Conservation (phyloP, 2,113 vertebrate genomes). For the Cebus imitator region DNA sequence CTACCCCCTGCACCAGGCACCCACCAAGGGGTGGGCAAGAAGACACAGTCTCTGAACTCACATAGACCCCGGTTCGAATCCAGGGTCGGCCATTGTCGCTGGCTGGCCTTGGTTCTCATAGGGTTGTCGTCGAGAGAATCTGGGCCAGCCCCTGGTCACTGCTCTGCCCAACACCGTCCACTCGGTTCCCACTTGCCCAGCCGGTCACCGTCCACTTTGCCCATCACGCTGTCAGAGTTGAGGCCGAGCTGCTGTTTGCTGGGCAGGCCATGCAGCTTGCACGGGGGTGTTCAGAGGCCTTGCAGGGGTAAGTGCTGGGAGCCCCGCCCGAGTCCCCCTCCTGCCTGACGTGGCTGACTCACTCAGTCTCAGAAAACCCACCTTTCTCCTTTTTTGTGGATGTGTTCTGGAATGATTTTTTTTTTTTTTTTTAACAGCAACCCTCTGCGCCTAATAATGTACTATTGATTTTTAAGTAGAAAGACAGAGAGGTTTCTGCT, state of each 20-base stretch:
- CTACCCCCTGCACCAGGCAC: background rate
- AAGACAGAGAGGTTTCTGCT: background rate
- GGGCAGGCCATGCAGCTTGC: fast-evolving
- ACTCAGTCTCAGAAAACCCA: background rate
- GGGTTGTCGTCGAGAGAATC: too few relatives aligned
- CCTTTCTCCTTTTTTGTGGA: background rate
- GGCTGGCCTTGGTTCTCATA: background rate
- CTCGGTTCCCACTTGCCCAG: fast-evolving
- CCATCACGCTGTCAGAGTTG: background rate
- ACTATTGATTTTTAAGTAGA: background rate
- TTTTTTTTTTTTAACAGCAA: background rate
- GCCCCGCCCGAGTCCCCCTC: background rate
- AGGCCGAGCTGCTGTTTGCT: background rate
- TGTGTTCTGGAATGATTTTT: background rate
- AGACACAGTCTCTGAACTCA: background rate
- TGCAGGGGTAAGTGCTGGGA: too few relatives aligned
- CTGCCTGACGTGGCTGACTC: background rate
- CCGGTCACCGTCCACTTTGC: background rate
- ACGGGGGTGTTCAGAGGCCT: background rate
- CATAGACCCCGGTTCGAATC: background rate
- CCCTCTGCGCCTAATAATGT: background rate
- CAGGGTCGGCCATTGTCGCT: background rate
- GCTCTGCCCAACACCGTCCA: background rate
- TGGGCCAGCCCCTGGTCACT: fast-evolving
- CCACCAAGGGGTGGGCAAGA: background rate